These are phyloP conservation scores for Sebastes nivosus DNA, from an alignment of 2,797 vertebrate species.

Conservation along the genomic window DNA sequence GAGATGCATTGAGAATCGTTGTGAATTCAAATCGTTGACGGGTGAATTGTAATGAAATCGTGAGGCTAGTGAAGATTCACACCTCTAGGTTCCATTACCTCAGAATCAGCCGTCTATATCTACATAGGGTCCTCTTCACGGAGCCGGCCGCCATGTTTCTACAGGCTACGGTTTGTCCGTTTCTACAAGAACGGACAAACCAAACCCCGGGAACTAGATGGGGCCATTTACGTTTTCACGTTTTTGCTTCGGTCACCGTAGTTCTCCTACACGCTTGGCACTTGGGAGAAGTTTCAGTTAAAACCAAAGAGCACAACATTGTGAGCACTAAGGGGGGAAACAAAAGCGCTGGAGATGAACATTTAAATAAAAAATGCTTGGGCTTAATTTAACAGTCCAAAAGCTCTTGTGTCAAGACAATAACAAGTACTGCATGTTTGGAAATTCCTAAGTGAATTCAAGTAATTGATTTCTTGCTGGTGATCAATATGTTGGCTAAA, in stretches of 20 bases:
- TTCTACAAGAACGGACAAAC: too few relatives aligned
- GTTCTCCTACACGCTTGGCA: neutral
- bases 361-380: neutral
- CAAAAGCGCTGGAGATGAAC: neutral
- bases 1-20: neutral
- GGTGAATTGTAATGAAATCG: neutral
- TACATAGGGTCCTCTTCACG: neutral
- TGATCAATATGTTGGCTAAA: neutral
- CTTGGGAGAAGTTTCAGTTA: neutral
- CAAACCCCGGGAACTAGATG: too few relatives aligned
- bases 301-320: constrained; percentile 17
- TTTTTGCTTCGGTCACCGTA: neutral
- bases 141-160: too few relatives aligned
- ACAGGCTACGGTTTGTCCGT: too few relatives aligned
- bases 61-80: neutral
- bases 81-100: neutral
- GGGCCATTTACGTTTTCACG: neutral
- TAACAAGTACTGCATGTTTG: neutral
- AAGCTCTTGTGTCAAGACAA: neutral
- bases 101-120: neutral
- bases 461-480: neutral
- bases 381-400: constrained; percentile 34
- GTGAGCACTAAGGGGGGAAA: constrained; percentile 1
- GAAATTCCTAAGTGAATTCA: neutral
- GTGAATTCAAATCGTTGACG: too few relatives aligned